A percentile compares a stretch with the other conserved stretches of the same genome.
phyloP scores from a whole-genome alignment of 2,888 invertebrate genomes.

The Pammene aurita region DNA sequence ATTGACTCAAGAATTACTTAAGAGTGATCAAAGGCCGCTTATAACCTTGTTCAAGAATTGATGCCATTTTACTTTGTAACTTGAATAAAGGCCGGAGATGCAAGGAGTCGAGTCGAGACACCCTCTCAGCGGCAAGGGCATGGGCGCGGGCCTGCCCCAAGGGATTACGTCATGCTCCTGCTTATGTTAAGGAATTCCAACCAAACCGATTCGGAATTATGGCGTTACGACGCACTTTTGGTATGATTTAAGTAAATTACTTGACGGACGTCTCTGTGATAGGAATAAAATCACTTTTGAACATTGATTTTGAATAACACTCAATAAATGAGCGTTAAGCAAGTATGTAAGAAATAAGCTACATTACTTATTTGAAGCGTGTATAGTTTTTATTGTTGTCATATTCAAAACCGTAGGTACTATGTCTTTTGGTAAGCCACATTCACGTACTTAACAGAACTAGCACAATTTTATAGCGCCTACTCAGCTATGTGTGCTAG shows the following conservation, averaged over 20 bases:
- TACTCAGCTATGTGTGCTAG: not conserved
- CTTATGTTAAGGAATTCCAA: slow-evolving; percentile 30
- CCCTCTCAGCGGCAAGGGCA: slow-evolving; percentile 37
- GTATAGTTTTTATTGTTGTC: too few species aligned
- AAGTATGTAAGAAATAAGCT: too few species aligned
- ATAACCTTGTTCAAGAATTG: slow-evolving; percentile 13
- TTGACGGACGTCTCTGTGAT: not conserved
- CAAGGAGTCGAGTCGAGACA: slow-evolving; percentile 20
- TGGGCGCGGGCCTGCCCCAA: slow-evolving; percentile 45
- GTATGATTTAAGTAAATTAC: not conserved
- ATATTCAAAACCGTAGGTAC: too few species aligned
- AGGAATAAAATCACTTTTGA: not conserved
- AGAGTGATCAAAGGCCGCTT: slow-evolving; percentile 17
- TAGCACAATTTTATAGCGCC: not conserved
- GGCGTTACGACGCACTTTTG: not conserved
- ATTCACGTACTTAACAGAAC: too few species aligned
- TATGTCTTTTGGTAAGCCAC: too few species aligned
- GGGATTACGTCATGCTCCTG: slow-evolving; percentile 41
- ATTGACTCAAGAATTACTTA: not conserved
- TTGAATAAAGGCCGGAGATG: slow-evolving; percentile 17
- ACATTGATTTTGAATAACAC: too few species aligned
- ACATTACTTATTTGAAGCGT: not conserved
- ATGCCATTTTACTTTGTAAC: slow-evolving; percentile 16
- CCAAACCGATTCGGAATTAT: slow-evolving; percentile 31
- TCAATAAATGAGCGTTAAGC: too few species aligned